These are phyloP conservation scores for Lordiphosa andalusiaca DNA, from an alignment of 2,888 invertebrate species.

Conservation along the genomic window DNA sequence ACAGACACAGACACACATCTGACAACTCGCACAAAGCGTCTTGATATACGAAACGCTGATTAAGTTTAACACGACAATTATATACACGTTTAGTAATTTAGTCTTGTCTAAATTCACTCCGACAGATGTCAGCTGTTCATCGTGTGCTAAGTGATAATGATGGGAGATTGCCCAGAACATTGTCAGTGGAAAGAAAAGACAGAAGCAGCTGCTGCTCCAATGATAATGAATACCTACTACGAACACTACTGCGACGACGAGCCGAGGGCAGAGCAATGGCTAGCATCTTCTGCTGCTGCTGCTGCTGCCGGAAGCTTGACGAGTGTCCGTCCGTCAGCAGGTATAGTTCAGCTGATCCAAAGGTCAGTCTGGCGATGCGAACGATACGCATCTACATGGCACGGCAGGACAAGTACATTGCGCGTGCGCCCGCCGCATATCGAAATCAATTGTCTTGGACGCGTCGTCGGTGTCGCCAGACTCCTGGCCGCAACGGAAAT, in stretches of 20 bases:
- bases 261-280: background rate
- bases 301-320: background rate
- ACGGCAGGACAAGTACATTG: conserved; percentile 28
- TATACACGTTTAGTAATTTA: conserved; percentile 49
- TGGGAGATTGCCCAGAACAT: conserved; percentile 42
- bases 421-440: conserved; percentile 1
- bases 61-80: conserved; percentile 68
- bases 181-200: conserved; percentile 7
- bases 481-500: conserved; percentile 60
- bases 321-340: conserved; percentile 4
- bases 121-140: conserved; percentile 69
- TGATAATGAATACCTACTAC: conserved; percentile 4
- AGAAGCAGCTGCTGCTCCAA: conserved; percentile 28
- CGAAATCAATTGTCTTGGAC: conserved; percentile 52
- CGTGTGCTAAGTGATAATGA: conserved; percentile 48
- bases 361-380: conserved; percentile 28
- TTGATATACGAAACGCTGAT: conserved; percentile 48
- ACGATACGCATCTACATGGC: conserved; percentile 58
- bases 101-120: conserved; percentile 62
- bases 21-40: conserved; percentile 28
- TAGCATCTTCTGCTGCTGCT: background rate
- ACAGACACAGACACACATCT: conserved; percentile 18
- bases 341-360: conserved; percentile 6
- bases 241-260: no score
- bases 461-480: conserved; percentile 33